phyloP scores from a whole-genome alignment of 2,113 vertebrate genomes.

The Emydura subglobosa region DNA sequence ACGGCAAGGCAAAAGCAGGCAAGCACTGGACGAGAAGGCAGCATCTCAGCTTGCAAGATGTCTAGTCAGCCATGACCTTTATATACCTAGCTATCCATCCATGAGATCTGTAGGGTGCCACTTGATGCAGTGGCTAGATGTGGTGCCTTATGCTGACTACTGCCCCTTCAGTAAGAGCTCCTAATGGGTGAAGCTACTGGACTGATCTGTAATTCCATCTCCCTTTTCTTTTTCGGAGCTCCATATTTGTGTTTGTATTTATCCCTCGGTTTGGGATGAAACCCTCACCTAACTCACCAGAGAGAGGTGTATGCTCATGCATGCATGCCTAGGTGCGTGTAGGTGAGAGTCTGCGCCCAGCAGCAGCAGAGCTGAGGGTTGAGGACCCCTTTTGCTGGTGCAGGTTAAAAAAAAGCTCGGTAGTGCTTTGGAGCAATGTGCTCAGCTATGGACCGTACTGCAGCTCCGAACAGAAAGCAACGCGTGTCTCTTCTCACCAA shows the following conservation, averaged over 20 bases:
- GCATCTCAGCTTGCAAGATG: not conserved
- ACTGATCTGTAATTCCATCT: not conserved
- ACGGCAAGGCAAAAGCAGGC: not conserved
- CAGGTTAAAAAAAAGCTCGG: not conserved
- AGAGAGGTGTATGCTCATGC: not conserved
- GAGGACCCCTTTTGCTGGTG: not conserved
- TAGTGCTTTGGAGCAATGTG: not conserved
- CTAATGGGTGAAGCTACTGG: fast-evolving
- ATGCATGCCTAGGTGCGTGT: not conserved
- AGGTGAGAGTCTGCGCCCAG: not conserved
- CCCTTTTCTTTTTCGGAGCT: not conserved
- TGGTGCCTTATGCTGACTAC: not conserved
- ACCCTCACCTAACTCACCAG: not conserved
- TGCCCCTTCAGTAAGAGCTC: not conserved
- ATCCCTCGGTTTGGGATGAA: not conserved
- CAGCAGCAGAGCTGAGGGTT: not conserved
- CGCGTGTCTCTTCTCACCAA: not conserved
- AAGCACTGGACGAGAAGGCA: not conserved
- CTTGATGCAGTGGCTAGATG: not conserved
- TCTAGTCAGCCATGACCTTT: not conserved
- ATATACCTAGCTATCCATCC: not conserved
- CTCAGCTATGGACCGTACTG: not conserved
- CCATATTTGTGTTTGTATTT: not conserved
- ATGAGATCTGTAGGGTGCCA: not conserved
- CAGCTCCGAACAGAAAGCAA: not conserved